Conservation (phyloP, 2,888 invertebrate genomes). For the Antheraea assamensis region DNA sequence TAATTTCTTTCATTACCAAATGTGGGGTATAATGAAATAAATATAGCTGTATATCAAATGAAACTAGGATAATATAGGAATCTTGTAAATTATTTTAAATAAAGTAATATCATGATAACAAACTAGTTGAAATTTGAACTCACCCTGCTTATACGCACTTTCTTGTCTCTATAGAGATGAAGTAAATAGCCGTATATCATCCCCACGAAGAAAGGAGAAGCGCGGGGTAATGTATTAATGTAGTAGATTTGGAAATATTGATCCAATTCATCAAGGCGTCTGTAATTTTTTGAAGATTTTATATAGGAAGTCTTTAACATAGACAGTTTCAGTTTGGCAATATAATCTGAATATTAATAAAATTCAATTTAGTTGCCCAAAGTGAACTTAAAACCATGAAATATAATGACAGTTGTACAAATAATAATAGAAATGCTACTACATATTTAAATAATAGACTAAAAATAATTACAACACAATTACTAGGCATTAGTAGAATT, state of each 20-base stretch:
- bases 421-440: too few species aligned
- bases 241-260: constrained; percentile 48
- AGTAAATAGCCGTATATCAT: constrained; percentile 60
- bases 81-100: background rate
- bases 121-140: background rate
- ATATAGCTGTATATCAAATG: too few species aligned
- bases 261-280: constrained; percentile 30
- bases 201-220: constrained; percentile 61
- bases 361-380: background rate
- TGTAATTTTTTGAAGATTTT: constrained; percentile 29
- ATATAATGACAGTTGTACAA: too few species aligned
- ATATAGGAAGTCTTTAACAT: background rate
- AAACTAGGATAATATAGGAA: background rate
- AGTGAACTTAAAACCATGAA: background rate
- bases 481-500: too few species aligned
- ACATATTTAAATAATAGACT: too few species aligned
- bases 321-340: background rate
- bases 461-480: too few species aligned
- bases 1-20: too few species aligned
- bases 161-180: constrained; percentile 46
- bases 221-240: constrained; percentile 54
- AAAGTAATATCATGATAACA: too few species aligned
- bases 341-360: background rate
- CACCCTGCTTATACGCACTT: constrained; percentile 46
- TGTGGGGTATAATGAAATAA: too few species aligned